Evolutionary conservation across 92 coral and sea anemone genomes (phyloP).

Genomic region (Porites divaricata): DNA sequence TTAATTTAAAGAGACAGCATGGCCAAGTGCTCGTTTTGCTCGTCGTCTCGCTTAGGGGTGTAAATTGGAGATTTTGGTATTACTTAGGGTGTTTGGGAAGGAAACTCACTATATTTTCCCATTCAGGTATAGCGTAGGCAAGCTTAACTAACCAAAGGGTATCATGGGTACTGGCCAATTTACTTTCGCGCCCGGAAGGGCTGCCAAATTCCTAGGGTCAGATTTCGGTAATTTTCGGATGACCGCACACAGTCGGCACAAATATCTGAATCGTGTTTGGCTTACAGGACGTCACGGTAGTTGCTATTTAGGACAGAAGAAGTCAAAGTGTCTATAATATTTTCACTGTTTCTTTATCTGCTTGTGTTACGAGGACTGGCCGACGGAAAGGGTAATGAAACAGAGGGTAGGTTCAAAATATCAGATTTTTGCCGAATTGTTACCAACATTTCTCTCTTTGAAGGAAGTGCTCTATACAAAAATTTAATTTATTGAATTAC

Average conservation of each 20-base stretch:
- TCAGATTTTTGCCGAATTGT: background rate
- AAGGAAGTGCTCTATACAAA: background rate
- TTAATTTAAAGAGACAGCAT: too few relatives aligned
- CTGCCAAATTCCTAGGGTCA: background rate
- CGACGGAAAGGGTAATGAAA: constrained; percentile 7
- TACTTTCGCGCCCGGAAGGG: background rate
- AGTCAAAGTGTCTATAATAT: background rate
- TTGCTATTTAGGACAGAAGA: too few relatives aligned
- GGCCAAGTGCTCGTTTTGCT: too few relatives aligned
- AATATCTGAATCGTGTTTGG: too few relatives aligned
- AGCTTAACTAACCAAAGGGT: too few relatives aligned
- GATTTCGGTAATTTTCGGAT: background rate
- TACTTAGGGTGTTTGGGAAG: too few relatives aligned
- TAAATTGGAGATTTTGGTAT: too few relatives aligned
- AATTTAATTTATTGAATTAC: too few relatives aligned
- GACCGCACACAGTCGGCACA: background rate
- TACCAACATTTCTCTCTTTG: background rate
- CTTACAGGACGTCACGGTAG: too few relatives aligned
- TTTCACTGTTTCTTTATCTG: constrained; percentile 23
- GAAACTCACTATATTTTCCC: too few relatives aligned
- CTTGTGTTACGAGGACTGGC: background rate
- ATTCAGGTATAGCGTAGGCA: too few relatives aligned
- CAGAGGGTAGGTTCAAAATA: constrained; percentile 28
- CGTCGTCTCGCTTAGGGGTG: too few relatives aligned
- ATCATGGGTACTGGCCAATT: background rate